Evolutionary conservation across 2,888 invertebrate species (phyloP), one percentile per base, ranked within the genome.

Genomic region (Cancer borealis): DNA sequence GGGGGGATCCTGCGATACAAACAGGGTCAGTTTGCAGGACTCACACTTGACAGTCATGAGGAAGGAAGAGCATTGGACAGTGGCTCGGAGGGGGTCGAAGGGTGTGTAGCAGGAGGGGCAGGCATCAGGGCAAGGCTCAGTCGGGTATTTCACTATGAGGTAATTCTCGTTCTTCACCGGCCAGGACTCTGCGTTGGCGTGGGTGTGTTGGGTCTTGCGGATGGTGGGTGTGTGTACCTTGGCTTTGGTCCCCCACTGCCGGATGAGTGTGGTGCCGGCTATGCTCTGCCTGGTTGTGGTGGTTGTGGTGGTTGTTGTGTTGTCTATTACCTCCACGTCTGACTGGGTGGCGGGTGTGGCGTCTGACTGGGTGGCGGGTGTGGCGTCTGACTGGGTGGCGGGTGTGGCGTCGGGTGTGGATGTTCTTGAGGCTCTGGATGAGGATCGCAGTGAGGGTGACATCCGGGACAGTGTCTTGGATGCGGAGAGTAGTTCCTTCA

Each of bases 1-100:
- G 0, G 91, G 91, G 5, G 91, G 91, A 46, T 91, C 91, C 49
- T 91, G 91, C 0, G 91, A 66, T 21, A 91, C 66, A 17, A 66
- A 91, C 0, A 91, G 60, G 12, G 73, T 46, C 17, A 91, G 91
- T 39, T 91, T 49, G 30, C 91, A 91, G n/a, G 60, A 39, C 21
- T 39, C 45, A 60, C 91, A 91, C 21, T 46, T 39, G 3, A 46
- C 45, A 10, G 91, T 49, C 39, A 91, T 91, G 39, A 91, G 66
- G 6, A 60, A 73, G 91, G 91, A 66, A 46, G 66, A 46, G 46
- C 66, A 66, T n/a, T 91, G 60, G 14, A 91, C 91, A 3, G 91
- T 46, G 39, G 46, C 73, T 17, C n/a, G 39, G 14, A 45, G 14
- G 21, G 91, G 91, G 45, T 91, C n/a, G n/a, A 91, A 73, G 39